Percentiles rank a stretch among this genome's conserved stretches.
Evolutionary conservation across 2,797 vertebrate genomes (phyloP).

Genomic region (Cheirogaleus major): DNA sequence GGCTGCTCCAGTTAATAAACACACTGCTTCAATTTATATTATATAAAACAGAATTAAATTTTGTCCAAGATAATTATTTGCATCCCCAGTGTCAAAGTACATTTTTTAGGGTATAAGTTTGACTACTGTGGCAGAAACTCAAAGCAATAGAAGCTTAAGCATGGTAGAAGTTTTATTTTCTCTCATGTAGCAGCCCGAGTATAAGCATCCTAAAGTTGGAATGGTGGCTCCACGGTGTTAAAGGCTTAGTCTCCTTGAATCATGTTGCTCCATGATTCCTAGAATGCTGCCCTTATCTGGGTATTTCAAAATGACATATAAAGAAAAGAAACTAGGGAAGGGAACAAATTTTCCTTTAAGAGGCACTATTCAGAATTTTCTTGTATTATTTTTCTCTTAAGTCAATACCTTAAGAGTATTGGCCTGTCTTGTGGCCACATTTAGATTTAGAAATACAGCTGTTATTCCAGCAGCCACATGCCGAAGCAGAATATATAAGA

Average conservation of each 20-base stretch:
- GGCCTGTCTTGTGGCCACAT: not conserved
- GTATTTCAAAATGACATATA: not conserved
- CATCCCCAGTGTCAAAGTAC: not conserved
- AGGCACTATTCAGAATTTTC: not conserved
- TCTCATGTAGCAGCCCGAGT: not conserved
- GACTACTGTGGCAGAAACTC: not conserved
- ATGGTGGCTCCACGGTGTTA: not conserved
- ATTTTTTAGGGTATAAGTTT: not conserved
- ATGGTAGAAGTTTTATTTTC: not conserved
- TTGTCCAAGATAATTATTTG: not conserved
- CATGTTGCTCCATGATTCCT: not conserved
- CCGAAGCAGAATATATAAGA: not conserved
- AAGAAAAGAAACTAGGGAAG: not conserved
- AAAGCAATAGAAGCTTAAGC: not conserved
- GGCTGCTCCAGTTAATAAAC: not conserved
- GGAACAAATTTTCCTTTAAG: not conserved
- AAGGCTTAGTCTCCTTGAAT: not conserved
- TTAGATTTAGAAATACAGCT: not conserved
- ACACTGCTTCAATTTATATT: not conserved
- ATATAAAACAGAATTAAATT: not conserved
- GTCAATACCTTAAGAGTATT: not conserved
- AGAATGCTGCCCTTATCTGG: not conserved
- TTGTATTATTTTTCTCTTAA: not conserved
- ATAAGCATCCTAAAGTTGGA: not conserved
- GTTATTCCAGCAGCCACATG: not conserved